phyloP scores from a whole-genome alignment of 2,888 invertebrate species.

The Amblyjoppa fuscipennis region DNA sequence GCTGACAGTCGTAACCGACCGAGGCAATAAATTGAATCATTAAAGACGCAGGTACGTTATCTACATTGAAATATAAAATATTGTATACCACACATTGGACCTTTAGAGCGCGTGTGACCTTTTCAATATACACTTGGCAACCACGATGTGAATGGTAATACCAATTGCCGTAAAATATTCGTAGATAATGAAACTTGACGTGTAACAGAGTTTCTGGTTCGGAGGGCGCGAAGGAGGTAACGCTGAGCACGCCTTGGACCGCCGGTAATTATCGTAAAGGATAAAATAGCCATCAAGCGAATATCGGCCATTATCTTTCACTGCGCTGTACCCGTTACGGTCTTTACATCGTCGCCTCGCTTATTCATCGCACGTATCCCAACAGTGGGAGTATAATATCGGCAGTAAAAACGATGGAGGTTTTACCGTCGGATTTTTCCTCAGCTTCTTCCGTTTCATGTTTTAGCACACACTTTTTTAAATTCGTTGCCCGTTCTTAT shows the following conservation, averaged over 20 bases:
- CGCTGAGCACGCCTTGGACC: neutral
- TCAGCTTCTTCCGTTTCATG: neutral
- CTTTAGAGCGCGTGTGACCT: slow-evolving; percentile 5
- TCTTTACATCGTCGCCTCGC: slow-evolving; percentile 49
- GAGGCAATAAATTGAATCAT: neutral
- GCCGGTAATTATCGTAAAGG: slow-evolving; percentile 71
- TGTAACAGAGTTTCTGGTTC: slow-evolving; percentile 69
- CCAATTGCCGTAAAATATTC: slow-evolving; percentile 67
- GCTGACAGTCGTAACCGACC: neutral
- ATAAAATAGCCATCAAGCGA: slow-evolving; percentile 71
- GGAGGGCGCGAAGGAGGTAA: slow-evolving; percentile 52
- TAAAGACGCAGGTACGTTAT: neutral
- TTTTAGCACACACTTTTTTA: neutral
- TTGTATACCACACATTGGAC: slow-evolving; percentile 11
- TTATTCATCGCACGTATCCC: slow-evolving; percentile 11
- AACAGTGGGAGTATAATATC: slow-evolving; percentile 1
- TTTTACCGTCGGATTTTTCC: neutral
- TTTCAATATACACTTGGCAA: neutral
- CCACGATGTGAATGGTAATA: slow-evolving; percentile 8
- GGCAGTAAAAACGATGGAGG: neutral
- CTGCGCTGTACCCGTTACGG: slow-evolving; percentile 23
- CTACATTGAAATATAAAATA: slow-evolving; percentile 3
- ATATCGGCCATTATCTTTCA: slow-evolving; percentile 69
- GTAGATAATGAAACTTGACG: slow-evolving; percentile 75
- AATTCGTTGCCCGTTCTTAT: neutral